Evolutionary conservation across 2,888 invertebrate genomes (phyloP), one percentile per base, ranked within the genome.

Genomic region (Sminthurinus aureus): DNA sequence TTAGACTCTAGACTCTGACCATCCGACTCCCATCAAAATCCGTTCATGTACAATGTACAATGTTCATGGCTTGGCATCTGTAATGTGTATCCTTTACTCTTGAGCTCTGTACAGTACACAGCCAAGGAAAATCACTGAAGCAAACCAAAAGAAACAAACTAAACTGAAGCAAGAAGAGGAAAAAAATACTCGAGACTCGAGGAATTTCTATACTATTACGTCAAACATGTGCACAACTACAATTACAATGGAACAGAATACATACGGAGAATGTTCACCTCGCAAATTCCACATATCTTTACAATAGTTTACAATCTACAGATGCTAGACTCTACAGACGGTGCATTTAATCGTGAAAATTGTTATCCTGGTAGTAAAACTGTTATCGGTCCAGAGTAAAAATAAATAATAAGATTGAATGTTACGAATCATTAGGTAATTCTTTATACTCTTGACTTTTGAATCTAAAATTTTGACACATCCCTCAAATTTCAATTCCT

Each of bases 341-440:
- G 73, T 66, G 52, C 51, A 24, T 82, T 84, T 84, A 82, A 85
- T 84, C 84, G 80, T 79, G 74, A 85, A 85, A 0, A 12, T 58
- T 12, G 15, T 58, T 15, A n/a, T n/a, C n/a, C n/a, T n/a, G 64
- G n/a, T 18, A 64, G 84, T 85, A 85, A 85, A 85, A 84, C 84
- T 85, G 85, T 85, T 85, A 84, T 85, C 85, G 85, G 85, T 84
- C 84, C 73, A 75, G 82, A 83, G 83, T 85, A 85, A 85, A 85
- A 85, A 85, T 85, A 85, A 85, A 85, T 84, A 79, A 85, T 84
- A 79, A 85, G 84, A 85, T 85, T 83, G 82, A 84, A 81, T 84
- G 83, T 85, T 83, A 81, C 83, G 82, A 83, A 79, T 84, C 85
- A 85, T 83, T 85, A 79, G 82, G 83, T 84, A 81, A 81, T 85